These are phyloP conservation scores for Heliconius melpomene DNA, from an alignment of 1,140 invertebrate genomes.

Conservation along the genomic window DNA sequence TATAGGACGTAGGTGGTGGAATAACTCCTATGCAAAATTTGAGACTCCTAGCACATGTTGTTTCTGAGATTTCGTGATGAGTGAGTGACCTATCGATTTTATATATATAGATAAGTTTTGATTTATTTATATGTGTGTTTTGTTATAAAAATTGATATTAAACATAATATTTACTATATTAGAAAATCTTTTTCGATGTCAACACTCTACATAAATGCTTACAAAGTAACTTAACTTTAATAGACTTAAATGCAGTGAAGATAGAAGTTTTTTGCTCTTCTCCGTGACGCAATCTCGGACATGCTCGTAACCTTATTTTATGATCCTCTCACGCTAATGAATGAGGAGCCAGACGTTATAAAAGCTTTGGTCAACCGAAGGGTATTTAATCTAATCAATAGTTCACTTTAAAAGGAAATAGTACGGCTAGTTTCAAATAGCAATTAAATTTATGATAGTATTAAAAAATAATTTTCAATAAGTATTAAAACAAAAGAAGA, in stretches of 20 bases:
- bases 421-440: background rate
- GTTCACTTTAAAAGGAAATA: background rate
- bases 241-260: background rate
- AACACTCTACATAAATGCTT: background rate
- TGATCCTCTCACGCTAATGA: conserved; percentile 26
- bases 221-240: background rate
- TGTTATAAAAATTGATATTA: background rate
- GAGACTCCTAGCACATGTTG: too few species aligned
- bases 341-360: conserved; percentile 18
- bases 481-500: too few species aligned
- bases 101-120: too few species aligned
- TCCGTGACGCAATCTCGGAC: conserved; percentile 27
- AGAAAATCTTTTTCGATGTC: background rate
- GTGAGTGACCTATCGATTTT: too few species aligned
- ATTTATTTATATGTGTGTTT: too few species aligned
- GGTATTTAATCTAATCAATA: background rate
- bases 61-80: too few species aligned
- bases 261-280: conserved; percentile 19
- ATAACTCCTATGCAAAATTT: too few species aligned
- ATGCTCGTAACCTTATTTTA: conserved; percentile 23
- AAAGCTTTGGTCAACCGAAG: conserved; percentile 8
- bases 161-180: background rate
- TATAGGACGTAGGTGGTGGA: too few species aligned
- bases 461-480: background rate
- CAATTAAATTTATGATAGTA: background rate